Evolutionary conservation across 1,140 invertebrate genomes (phyloP).

Genomic region (Euwallacea fornicatus): DNA sequence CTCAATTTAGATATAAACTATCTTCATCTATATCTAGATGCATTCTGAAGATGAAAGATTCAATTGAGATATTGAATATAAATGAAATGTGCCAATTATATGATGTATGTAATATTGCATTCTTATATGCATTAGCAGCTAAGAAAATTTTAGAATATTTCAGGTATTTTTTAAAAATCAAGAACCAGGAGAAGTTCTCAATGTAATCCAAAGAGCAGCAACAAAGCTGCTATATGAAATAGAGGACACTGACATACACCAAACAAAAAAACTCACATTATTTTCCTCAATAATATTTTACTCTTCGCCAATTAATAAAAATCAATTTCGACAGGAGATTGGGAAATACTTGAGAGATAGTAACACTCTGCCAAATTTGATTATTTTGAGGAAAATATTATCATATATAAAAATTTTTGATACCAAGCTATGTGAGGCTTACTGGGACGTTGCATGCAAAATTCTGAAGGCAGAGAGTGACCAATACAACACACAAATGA

Average conservation of each 20-base stretch:
- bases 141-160: constrained; percentile 18
- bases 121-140: not conserved
- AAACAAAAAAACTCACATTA: constrained; percentile 40
- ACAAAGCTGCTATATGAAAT: constrained; percentile 43
- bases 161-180: constrained; percentile 49
- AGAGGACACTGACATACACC: constrained; percentile 38
- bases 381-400: constrained; percentile 52
- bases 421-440: constrained; percentile 50
- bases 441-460: constrained; percentile 52
- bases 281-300: constrained; percentile 45
- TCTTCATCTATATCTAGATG: constrained; percentile 39
- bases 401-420: constrained; percentile 55
- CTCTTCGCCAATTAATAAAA: constrained; percentile 49
- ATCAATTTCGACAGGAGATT: constrained; percentile 47
- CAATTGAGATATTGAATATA: constrained; percentile 40
- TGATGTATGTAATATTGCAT: constrained; percentile 38
- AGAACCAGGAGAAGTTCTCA: constrained; percentile 47
- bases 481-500: constrained; percentile 47
- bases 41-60: constrained; percentile 42
- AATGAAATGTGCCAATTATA: constrained; percentile 39
- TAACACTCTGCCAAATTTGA: constrained; percentile 39
- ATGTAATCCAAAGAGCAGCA: constrained; percentile 45
- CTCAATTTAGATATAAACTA: constrained; percentile 44
- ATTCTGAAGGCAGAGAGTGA: constrained; percentile 44
- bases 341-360: constrained; percentile 46